Evolutionary conservation across 2,888 invertebrate genomes (phyloP).

Genomic region (Monoplex corrugatus): DNA sequence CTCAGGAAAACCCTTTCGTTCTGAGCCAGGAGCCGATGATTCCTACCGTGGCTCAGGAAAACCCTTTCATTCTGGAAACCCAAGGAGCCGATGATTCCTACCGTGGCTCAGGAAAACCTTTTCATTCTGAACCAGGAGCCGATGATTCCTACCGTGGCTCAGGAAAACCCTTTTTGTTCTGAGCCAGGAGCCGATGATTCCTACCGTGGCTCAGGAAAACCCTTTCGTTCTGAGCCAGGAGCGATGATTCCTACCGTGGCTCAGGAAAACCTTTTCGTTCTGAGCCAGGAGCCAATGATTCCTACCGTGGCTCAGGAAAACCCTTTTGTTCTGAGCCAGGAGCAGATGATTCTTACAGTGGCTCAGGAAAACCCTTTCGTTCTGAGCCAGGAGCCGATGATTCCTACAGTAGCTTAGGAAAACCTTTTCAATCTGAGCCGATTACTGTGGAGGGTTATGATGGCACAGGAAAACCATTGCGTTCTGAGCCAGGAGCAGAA

Average conservation of each 20-base stretch:
- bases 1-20: slow-evolving; percentile 19
- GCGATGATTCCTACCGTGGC: neutral
- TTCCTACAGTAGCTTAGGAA: neutral
- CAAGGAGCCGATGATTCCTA: neutral
- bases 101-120: neutral
- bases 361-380: slow-evolving; percentile 18
- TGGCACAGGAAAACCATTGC: neutral
- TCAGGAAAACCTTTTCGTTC: neutral
- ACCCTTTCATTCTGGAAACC: neutral
- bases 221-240: neutral
- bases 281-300: neutral
- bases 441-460: neutral
- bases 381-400: neutral
- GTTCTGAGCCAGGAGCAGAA: neutral
- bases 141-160: neutral
- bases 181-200: neutral
- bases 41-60: neutral
- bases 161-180: neutral
- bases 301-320: slow-evolving; percentile 3
- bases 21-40: neutral
- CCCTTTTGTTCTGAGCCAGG: neutral
- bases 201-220: neutral
- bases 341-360: neutral
- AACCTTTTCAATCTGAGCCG: neutral
- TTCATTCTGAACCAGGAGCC: neutral